These are phyloP conservation scores for Lophius americanus DNA, from an alignment of 2,797 vertebrate species.

Conservation along the genomic window DNA sequence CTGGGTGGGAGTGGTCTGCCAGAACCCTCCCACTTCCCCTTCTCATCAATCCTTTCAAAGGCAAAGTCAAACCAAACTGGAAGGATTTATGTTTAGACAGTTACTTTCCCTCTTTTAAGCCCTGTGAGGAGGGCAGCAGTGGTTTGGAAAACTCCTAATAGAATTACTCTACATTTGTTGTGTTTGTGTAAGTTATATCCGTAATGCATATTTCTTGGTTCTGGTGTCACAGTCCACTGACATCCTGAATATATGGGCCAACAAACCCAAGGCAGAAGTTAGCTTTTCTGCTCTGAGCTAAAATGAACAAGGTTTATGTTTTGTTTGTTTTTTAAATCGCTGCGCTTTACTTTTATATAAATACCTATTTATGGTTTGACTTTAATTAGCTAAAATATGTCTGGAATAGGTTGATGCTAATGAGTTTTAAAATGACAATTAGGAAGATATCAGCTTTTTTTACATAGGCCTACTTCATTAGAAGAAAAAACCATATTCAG, in stretches of 20 bases:
- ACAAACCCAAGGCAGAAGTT: not conserved
- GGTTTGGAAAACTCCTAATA: conserved; percentile 48
- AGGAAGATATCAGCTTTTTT: not conserved
- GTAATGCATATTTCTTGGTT: conserved; percentile 35
- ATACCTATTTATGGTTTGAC: too few relatives aligned
- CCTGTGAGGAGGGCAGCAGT: conserved; percentile 23
- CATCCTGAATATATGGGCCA: conserved; percentile 6
- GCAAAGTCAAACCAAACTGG: conserved; percentile 55
- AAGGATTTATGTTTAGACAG: conserved; percentile 66
- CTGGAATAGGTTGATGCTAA: conserved; percentile 5
- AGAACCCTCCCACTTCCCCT: conserved; percentile 58
- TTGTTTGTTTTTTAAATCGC: too few relatives aligned
- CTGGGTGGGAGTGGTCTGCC: conserved; percentile 50
- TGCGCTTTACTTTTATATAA: too few relatives aligned
- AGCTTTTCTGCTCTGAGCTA: not conserved
- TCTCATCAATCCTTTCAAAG: conserved; percentile 68
- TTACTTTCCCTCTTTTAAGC: conserved; percentile 60
- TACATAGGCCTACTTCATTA: not conserved
- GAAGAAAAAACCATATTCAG: not conserved
- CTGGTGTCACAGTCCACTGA: conserved; percentile 26
- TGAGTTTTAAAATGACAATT: conserved; percentile 2
- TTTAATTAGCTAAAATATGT: conserved; percentile 2
- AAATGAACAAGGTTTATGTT: too few relatives aligned
- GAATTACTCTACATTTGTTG: conserved; percentile 44
- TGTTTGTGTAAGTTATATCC: conserved; percentile 52